Conservation (phyloP, 2,888 invertebrate genomes). For the Malthinus flaveolus region DNA sequence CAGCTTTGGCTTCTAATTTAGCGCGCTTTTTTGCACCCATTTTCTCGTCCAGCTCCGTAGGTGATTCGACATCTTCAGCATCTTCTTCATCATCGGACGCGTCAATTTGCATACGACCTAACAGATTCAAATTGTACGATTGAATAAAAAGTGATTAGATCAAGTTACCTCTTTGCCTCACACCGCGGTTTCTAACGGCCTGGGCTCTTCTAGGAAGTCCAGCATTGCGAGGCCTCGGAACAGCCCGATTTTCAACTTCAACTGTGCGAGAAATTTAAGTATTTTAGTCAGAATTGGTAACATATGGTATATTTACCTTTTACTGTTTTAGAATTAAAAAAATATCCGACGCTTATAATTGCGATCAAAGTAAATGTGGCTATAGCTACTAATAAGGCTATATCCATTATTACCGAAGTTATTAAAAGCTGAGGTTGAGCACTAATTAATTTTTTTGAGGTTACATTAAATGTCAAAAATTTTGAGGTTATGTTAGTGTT, state of each 20-base stretch:
- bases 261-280: constrained; percentile 12
- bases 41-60: constrained; percentile 70
- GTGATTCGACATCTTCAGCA: constrained; percentile 57
- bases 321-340: constrained; percentile 42
- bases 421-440: background rate
- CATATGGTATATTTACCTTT: constrained; percentile 24
- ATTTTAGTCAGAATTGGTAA: background rate
- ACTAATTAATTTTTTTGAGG: background rate
- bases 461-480: background rate
- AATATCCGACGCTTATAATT: constrained; percentile 50
- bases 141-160: constrained; percentile 23
- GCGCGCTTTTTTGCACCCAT: constrained; percentile 93
- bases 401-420: constrained; percentile 50
- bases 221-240: constrained; percentile 55
- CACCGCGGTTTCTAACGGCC: constrained; percentile 73
- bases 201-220: constrained; percentile 71
- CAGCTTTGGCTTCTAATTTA: constrained; percentile 92
- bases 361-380: constrained; percentile 51
- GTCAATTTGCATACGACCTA: constrained; percentile 34
- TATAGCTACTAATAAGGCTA: constrained; percentile 54
- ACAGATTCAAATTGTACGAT: constrained; percentile 29
- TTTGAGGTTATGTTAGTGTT: background rate
- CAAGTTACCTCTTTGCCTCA: constrained; percentile 65
- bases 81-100: constrained; percentile 48
- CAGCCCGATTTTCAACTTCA: constrained; percentile 35